Evolutionary conservation across 2,888 invertebrate species (phyloP).

Genomic region (Papilio elwesi): DNA sequence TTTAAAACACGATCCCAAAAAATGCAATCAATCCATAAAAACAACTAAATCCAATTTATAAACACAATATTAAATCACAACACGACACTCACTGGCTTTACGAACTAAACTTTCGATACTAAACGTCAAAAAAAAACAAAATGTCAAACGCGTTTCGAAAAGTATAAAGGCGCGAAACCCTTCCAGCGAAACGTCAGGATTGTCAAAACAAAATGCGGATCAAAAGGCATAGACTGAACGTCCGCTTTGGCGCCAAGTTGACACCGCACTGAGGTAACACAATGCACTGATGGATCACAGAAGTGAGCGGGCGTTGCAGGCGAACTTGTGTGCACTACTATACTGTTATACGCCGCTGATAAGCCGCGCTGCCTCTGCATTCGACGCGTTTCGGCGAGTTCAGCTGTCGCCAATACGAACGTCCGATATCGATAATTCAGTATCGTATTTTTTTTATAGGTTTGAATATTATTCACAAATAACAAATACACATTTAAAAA

Average conservation of each 20-base stretch:
- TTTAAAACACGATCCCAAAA: constrained; percentile 27
- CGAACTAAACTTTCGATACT: constrained; percentile 8
- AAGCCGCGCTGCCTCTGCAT: constrained; percentile 28
- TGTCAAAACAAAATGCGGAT: constrained; percentile 30
- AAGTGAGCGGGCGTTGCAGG: constrained; percentile 31
- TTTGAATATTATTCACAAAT: no score
- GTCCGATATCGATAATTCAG: no score
- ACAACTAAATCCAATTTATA: constrained; percentile 16
- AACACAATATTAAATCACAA: constrained; percentile 32
- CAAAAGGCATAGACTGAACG: constrained; percentile 35
- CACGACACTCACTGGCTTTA: constrained; percentile 32
- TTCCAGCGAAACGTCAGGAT: constrained; percentile 31
- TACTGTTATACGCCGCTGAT: constrained; percentile 23
- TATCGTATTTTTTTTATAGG: no score
- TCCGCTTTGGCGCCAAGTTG: constrained; percentile 41
- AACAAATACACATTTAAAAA: no score
- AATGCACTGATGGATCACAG: constrained; percentile 38
- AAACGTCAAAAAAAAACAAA: constrained; percentile 9
- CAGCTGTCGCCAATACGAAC: not conserved
- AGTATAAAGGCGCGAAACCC: constrained; percentile 32
- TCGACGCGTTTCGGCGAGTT: constrained; percentile 15
- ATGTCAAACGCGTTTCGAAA: constrained; percentile 23
- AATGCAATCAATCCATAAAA: constrained; percentile 25
- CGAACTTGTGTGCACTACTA: constrained; percentile 33
- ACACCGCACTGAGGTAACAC: constrained; percentile 40